Evolutionary conservation across 2,797 vertebrate species (phyloP).

Genomic region (Odontamblyopus rebecca): DNA sequence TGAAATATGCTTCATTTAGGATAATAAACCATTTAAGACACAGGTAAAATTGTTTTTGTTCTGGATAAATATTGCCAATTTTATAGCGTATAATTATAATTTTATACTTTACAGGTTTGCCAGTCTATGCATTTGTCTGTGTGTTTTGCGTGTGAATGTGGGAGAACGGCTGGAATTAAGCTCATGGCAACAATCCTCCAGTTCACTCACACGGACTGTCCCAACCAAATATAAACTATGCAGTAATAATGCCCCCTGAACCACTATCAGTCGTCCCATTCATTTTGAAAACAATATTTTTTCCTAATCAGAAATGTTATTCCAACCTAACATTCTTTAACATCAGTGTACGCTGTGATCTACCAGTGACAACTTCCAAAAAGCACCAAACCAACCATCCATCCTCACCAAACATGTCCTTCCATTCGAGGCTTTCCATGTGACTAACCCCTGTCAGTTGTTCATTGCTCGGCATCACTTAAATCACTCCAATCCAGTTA

Average conservation of each 20-base stretch:
- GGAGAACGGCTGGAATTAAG: neutral
- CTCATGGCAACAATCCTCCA: neutral
- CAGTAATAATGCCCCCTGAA: neutral
- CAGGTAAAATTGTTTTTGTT: neutral
- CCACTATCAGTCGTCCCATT: too few relatives aligned
- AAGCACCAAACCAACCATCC: neutral
- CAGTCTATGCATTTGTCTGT: too few relatives aligned
- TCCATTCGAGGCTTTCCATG: neutral
- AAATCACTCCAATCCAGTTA: slow-evolving; percentile 10
- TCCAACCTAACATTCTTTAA: too few relatives aligned
- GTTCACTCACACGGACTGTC: neutral
- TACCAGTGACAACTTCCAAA: neutral
- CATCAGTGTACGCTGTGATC: neutral
- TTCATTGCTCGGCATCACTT: slow-evolving; percentile 5
- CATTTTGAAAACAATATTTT: too few relatives aligned
- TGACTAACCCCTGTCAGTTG: neutral
- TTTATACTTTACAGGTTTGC: neutral
- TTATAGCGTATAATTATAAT: neutral
- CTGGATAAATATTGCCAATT: neutral
- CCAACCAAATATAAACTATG: neutral
- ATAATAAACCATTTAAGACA: neutral
- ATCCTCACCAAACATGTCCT: neutral
- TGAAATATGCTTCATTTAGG: neutral
- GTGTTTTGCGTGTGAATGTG: neutral
- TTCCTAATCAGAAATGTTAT: neutral